Percentiles rank a stretch among this genome's conserved stretches.
phyloP scores from a whole-genome alignment of 2,888 invertebrate genomes.

The Eumacrocentrus americanus region DNA sequence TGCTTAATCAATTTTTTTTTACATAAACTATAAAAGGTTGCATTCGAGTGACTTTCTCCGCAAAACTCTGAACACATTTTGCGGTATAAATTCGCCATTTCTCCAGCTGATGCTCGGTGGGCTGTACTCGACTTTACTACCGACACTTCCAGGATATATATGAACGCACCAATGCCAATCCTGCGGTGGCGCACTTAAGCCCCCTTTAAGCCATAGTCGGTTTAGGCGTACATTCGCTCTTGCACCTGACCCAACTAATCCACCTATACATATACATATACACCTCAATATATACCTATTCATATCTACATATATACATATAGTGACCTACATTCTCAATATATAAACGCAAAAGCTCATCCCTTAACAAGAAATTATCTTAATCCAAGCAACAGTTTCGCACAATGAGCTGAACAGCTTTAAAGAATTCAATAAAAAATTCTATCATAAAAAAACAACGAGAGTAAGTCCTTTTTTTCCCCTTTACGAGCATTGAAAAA shows the following conservation, averaged over 20 bases:
- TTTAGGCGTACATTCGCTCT: slow-evolving; percentile 18
- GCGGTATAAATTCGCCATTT: background rate
- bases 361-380: no score
- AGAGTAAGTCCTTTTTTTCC: no score
- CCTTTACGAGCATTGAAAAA: no score
- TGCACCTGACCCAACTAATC: slow-evolving; percentile 22
- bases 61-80: no score
- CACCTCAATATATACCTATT: background rate
- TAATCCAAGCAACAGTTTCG: no score
- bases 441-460: no score
- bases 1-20: no score
- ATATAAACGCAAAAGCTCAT: no score
- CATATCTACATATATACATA: background rate
- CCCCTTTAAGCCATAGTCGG: slow-evolving; percentile 14
- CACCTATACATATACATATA: background rate
- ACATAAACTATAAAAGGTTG: no score
- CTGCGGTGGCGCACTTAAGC: background rate
- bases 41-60: no score
- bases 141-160: slow-evolving; percentile 15
- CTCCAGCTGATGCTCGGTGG: background rate
- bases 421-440: no score
- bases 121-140: slow-evolving; percentile 8
- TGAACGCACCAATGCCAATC: slow-evolving; percentile 11
- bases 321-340: slow-evolving; percentile 5
- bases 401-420: background rate